These are phyloP conservation scores for Homarus americanus DNA, from an alignment of 1,140 invertebrate species.

Conservation along the genomic window DNA sequence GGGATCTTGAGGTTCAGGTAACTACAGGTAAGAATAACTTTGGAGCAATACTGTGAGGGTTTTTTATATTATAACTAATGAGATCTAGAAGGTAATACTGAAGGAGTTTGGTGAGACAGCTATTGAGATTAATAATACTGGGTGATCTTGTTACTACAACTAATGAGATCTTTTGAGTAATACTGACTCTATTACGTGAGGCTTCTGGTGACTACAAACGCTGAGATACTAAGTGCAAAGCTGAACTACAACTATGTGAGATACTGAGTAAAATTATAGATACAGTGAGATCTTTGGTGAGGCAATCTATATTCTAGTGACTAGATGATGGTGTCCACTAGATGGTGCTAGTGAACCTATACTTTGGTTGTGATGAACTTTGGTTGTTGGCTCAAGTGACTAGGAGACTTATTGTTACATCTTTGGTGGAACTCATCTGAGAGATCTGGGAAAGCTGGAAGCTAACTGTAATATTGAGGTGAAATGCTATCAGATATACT, in stretches of 20 bases:
- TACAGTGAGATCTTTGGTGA: background rate
- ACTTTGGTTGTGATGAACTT: background rate
- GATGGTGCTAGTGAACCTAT: background rate
- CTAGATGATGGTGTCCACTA: background rate
- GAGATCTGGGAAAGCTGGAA: constrained; percentile 56
- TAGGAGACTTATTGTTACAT: background rate
- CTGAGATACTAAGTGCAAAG: too few relatives aligned
- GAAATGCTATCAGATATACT: background rate
- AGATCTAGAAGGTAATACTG: too few relatives aligned
- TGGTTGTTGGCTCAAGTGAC: background rate
- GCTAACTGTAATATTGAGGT: constrained; percentile 1
- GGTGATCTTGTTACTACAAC: too few relatives aligned
- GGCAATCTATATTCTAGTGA: background rate
- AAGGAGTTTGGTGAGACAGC: too few relatives aligned
- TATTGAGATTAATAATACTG: too few relatives aligned
- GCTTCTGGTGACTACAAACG: too few relatives aligned
- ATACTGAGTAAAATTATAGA: too few relatives aligned
- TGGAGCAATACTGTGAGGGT: too few relatives aligned
- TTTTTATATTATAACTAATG: too few relatives aligned
- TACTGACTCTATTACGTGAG: too few relatives aligned
- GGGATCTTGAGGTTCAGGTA: background rate
- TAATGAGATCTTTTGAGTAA: constrained; percentile 26
- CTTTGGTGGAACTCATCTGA: constrained; percentile 19
- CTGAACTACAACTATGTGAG: too few relatives aligned
- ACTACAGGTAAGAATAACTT: too few relatives aligned